Percentiles rank a stretch among this genome's conserved stretches.
Evolutionary conservation across 2,113 vertebrate species (phyloP).

Genomic region (Vicugna pacos): DNA sequence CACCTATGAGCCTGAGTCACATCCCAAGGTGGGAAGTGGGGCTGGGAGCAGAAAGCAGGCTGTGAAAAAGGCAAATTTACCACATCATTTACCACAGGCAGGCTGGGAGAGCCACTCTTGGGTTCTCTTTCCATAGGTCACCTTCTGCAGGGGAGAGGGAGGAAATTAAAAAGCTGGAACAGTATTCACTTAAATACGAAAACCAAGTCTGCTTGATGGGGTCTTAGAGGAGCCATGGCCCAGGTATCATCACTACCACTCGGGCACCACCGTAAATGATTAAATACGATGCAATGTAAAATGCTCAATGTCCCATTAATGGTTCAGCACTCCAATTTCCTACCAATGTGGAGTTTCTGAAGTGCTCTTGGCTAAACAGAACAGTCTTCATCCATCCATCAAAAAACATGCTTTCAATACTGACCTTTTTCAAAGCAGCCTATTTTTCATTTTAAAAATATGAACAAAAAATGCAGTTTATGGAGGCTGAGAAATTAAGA

Average conservation of each 20-base stretch:
- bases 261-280: constrained; percentile 78
- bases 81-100: background rate
- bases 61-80: background rate
- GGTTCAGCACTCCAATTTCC: constrained; percentile 74
- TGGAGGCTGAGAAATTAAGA: background rate
- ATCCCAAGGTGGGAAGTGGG: background rate
- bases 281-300: constrained; percentile 67
- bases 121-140: background rate
- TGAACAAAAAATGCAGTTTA: background rate
- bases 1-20: background rate
- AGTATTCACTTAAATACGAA: background rate
- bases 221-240: background rate
- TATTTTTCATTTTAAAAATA: constrained; percentile 17
- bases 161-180: background rate
- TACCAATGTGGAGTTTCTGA: constrained; percentile 81
- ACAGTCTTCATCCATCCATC: constrained; percentile 51
- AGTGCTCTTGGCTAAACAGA: constrained; percentile 75
- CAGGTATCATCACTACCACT: constrained; percentile 34
- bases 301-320: constrained; percentile 76
- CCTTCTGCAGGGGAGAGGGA: background rate
- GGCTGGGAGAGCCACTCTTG: background rate
- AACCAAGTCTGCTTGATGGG: background rate
- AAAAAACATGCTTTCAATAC: constrained; percentile 35
- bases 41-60: background rate
- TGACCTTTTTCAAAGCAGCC: constrained; percentile 25